These are phyloP conservation scores for Philonicus albiceps DNA, from an alignment of 2,888 invertebrate species.

Conservation along the genomic window DNA sequence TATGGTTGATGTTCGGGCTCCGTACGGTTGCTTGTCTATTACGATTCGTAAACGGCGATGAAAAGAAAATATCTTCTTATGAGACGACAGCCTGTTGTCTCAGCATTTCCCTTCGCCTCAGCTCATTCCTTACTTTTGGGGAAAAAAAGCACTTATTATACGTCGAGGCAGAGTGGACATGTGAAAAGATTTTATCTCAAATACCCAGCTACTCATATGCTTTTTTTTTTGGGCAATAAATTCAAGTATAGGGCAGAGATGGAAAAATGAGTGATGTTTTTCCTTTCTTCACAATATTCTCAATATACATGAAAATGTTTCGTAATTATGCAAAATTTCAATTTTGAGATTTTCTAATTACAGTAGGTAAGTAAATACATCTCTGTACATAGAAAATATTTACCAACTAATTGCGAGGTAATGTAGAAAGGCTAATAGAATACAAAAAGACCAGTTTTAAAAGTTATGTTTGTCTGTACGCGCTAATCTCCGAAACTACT, in stretches of 20 bases:
- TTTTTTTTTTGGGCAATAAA: not conserved
- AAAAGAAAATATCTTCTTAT: constrained; percentile 24
- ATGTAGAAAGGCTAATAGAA: no score
- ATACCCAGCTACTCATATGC: not conserved
- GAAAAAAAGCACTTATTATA: not conserved
- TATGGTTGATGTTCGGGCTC: not conserved
- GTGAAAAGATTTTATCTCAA: not conserved
- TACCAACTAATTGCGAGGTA: no score
- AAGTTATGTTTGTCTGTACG: no score
- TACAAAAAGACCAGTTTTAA: no score
- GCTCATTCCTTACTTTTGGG: not conserved
- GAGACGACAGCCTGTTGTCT: not conserved
- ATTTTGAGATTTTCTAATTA: no score
- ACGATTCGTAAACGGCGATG: constrained; percentile 19
- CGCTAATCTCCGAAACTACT: no score
- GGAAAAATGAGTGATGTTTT: not conserved
- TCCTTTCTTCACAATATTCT: not conserved
- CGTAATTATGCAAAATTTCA: not conserved
- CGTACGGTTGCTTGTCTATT: not conserved
- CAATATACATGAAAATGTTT: not conserved
- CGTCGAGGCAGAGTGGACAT: not conserved
- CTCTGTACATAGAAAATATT: no score
- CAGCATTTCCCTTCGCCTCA: not conserved
- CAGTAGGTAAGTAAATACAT: no score
- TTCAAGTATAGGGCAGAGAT: not conserved